Evolutionary conservation across 2,888 invertebrate genomes (phyloP).

Genomic region (Ochropleura plecta): DNA sequence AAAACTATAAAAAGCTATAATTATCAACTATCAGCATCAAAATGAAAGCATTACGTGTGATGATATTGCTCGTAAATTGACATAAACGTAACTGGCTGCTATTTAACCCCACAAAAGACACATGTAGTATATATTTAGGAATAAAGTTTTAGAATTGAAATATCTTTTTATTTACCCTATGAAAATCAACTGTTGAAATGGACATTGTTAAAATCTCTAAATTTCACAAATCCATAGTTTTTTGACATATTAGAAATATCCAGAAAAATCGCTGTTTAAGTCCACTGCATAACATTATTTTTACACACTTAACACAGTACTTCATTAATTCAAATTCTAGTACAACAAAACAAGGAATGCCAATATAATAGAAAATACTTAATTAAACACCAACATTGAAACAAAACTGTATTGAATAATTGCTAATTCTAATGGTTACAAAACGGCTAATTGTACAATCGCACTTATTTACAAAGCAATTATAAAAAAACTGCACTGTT

Average conservation of each 20-base stretch:
- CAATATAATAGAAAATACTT: no score
- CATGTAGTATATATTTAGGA: background rate
- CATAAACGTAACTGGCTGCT: background rate
- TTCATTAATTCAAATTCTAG: background rate
- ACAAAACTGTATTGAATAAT: no score
- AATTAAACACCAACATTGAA: no score
- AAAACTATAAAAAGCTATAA: background rate
- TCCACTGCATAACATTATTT: background rate
- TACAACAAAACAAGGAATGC: background rate
- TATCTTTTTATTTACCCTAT: constrained; percentile 16
- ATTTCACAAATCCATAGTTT: background rate
- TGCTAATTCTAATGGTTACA: no score
- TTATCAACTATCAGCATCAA: background rate
- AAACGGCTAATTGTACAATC: background rate
- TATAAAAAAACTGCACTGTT: constrained; percentile 14
- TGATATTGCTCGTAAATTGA: background rate
- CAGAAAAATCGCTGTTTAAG: background rate
- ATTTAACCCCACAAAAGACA: background rate
- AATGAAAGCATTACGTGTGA: background rate
- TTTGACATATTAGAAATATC: background rate
- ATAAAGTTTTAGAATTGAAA: background rate
- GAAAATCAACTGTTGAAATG: constrained; percentile 7
- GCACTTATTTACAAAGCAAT: constrained; percentile 1
- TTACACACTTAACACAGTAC: background rate
- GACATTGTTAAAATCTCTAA: background rate